A percentile compares a stretch with the other conserved stretches of the same genome.
These are phyloP conservation scores for Acridotheres tristis DNA, from an alignment of 2,797 vertebrate species.

Conservation along the genomic window DNA sequence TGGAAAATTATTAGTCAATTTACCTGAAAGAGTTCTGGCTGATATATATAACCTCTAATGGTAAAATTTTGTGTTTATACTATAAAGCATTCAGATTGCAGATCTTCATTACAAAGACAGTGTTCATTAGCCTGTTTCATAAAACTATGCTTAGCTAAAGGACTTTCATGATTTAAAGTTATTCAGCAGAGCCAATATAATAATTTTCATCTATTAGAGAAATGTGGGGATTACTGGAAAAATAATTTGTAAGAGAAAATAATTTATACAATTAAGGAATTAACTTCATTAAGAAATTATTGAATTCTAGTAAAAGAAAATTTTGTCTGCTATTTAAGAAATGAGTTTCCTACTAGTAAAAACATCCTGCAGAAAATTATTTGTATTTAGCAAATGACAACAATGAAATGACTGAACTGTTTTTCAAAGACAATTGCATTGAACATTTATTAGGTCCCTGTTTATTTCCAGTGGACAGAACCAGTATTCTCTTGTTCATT, in stretches of 20 bases:
- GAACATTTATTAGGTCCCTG: neutral
- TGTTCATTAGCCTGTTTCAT: neutral
- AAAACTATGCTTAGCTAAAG: neutral
- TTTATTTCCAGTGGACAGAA: neutral
- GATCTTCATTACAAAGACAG: neutral
- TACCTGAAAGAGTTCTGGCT: neutral
- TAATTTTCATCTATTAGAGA: neutral
- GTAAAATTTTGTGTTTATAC: neutral
- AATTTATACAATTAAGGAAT: neutral
- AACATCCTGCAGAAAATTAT: neutral
- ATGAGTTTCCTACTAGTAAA: neutral
- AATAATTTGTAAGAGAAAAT: neutral
- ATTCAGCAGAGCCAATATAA: neutral
- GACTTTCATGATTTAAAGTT: neutral
- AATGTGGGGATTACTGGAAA: neutral
- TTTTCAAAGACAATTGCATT: neutral
- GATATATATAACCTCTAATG: neutral
- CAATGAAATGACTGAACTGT: neutral
- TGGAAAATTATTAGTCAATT: neutral
- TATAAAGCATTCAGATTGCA: neutral
- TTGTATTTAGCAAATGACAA: neutral
- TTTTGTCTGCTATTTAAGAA: neutral
- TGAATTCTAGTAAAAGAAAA: neutral
- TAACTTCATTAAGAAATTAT: neutral
- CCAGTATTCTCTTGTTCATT: neutral